Conservation (phyloP, 2,113 vertebrate species). For the Catharus bicknelli region DNA sequence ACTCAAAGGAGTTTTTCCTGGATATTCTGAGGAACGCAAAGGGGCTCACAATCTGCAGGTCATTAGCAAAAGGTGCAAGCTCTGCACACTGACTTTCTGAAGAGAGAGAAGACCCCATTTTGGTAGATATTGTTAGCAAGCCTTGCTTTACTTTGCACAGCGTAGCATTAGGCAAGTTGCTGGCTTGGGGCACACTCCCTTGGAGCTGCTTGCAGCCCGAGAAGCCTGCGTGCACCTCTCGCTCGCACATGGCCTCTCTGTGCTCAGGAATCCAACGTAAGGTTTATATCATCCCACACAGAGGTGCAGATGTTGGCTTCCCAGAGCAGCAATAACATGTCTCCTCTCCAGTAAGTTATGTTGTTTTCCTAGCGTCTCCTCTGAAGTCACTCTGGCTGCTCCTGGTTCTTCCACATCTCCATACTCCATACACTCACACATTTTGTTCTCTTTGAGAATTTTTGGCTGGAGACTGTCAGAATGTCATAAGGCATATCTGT, state of each 20-base stretch:
- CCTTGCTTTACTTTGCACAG: background rate
- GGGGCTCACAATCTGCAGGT: background rate
- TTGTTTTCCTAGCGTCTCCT: conserved; percentile 46
- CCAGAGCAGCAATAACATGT: conserved; percentile 60
- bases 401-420: conserved; percentile 20
- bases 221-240: background rate
- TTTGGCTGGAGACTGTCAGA: conserved; percentile 13
- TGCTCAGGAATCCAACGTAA: conserved; percentile 57
- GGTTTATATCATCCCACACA: conserved; percentile 65
- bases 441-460: conserved; percentile 23
- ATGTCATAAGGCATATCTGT: background rate
- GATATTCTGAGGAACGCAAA: background rate
- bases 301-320: conserved; percentile 63
- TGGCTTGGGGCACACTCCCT: background rate
- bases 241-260: conserved; percentile 44
- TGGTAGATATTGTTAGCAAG: background rate
- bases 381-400: conserved; percentile 50
- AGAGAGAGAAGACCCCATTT: background rate
- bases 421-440: background rate
- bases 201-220: background rate
- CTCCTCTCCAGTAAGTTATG: conserved; percentile 60
- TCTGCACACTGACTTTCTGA: background rate
- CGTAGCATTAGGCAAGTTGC: background rate
- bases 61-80: background rate
- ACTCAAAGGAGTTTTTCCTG: background rate